A percentile compares a stretch with the other conserved stretches of the same genome.
These are phyloP conservation scores for Pteromalus puparum DNA, from an alignment of 1,140 invertebrate genomes.

Conservation along the genomic window DNA sequence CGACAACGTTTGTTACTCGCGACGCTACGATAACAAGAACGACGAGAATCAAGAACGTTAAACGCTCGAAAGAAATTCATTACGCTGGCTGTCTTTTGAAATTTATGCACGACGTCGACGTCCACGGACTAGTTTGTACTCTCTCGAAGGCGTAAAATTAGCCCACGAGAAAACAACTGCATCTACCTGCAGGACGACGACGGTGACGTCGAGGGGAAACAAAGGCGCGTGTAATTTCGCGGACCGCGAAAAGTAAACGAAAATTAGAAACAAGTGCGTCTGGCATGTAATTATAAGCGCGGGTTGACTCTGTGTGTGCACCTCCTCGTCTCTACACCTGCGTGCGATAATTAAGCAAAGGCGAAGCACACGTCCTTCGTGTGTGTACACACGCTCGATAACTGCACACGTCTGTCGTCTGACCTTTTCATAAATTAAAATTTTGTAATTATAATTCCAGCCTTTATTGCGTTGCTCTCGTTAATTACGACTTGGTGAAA, in stretches of 20 bases:
- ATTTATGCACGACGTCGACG: too few species aligned
- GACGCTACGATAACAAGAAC: too few species aligned
- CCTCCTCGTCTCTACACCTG: background rate
- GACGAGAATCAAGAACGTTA: too few species aligned
- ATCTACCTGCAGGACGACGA: background rate
- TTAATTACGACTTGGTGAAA: too few species aligned
- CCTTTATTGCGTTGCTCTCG: too few species aligned
- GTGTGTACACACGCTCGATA: background rate
- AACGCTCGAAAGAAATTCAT: too few species aligned
- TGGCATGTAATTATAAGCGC: constrained; percentile 42
- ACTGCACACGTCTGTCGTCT: too few species aligned
- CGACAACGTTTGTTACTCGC: too few species aligned
- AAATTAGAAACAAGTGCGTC: constrained; percentile 39
- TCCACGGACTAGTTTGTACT: too few species aligned
- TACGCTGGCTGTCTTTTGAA: too few species aligned
- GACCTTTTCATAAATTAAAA: too few species aligned
- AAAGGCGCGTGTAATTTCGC: constrained; percentile 26
- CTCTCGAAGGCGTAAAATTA: background rate
- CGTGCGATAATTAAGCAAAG: background rate
- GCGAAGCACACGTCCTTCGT: background rate
- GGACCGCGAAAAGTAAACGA: constrained; percentile 37
- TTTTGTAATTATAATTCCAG: too few species aligned
- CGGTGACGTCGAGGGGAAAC: background rate
- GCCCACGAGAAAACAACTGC: background rate
- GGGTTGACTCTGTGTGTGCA: background rate